Evolutionary conservation across 1,140 invertebrate species (phyloP).

Genomic region (Branchinecta lindahli): DNA sequence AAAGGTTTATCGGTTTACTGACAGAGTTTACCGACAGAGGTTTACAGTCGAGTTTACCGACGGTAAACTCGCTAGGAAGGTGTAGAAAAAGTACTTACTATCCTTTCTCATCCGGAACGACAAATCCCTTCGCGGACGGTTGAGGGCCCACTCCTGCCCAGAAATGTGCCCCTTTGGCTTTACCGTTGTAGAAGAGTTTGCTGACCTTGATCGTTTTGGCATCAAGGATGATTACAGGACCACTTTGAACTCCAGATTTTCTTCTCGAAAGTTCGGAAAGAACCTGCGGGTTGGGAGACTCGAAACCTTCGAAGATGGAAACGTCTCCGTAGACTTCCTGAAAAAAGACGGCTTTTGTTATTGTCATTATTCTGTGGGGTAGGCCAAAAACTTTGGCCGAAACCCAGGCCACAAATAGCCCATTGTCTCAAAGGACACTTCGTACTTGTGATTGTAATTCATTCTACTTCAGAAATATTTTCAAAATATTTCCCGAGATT

Average conservation of each 20-base stretch:
- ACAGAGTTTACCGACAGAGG: too few species aligned
- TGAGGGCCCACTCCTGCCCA: conserved; percentile 75
- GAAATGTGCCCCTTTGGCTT: conserved; percentile 53
- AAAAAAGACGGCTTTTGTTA: conserved; percentile 17
- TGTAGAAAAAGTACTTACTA: conserved; percentile 49
- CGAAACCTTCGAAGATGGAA: conserved; percentile 76
- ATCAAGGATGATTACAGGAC: conserved; percentile 55
- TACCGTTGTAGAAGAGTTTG: conserved; percentile 58
- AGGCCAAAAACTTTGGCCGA: too few species aligned
- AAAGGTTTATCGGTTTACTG: too few species aligned
- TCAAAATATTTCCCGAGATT: too few species aligned
- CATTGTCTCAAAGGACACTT: too few species aligned
- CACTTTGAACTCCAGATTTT: conserved; percentile 52
- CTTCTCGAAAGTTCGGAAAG: conserved; percentile 51
- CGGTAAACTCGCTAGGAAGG: too few species aligned
- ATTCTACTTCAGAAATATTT: too few species aligned
- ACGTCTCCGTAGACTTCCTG: conserved; percentile 76
- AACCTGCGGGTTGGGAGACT: conserved; percentile 57
- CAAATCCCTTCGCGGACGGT: conserved; percentile 56
- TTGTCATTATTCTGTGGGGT: background rate
- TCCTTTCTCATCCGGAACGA: conserved; percentile 77
- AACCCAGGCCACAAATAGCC: too few species aligned
- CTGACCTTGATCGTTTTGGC: conserved; percentile 60
- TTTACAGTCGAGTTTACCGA: too few species aligned
- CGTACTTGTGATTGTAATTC: too few species aligned